Conservation (phyloP, 1,140 invertebrate species). For the Brachionus sp. region DNA sequence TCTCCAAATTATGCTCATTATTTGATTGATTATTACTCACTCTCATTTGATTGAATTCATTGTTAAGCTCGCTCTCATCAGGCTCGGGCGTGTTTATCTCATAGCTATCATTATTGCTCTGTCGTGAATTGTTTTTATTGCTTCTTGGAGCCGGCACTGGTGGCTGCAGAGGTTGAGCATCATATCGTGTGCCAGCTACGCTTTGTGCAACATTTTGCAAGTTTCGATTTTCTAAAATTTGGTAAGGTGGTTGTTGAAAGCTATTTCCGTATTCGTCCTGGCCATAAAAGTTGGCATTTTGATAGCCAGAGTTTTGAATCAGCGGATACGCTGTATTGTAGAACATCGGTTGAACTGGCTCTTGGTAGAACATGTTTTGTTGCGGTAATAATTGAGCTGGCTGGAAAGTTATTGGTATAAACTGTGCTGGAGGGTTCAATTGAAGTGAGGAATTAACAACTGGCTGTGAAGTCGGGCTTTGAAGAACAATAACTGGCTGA, state of each 20-base stretch:
- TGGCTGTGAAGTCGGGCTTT: conserved; percentile 4
- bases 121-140: neutral
- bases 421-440: neutral
- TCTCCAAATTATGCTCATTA: neutral
- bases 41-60: conserved; percentile 3
- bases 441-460: conserved; percentile 34
- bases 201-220: neutral
- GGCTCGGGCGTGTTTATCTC: neutral
- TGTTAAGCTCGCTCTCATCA: neutral
- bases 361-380: conserved; percentile 43
- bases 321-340: conserved; percentile 21
- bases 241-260: conserved; percentile 28
- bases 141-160: neutral
- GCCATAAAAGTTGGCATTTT: neutral
- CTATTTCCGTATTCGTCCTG: neutral
- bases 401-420: neutral
- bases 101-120: conserved; percentile 20
- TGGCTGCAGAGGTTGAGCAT: conserved; percentile 35
- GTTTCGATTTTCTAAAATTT: conserved; percentile 11
- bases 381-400: neutral
- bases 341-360: conserved; percentile 20
- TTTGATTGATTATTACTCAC: neutral
- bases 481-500: neutral
- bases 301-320: neutral
- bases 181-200: conserved; percentile 21